Evolutionary conservation across 2,888 invertebrate genomes (phyloP).

Genomic region (Limnephilus rhombicus): DNA sequence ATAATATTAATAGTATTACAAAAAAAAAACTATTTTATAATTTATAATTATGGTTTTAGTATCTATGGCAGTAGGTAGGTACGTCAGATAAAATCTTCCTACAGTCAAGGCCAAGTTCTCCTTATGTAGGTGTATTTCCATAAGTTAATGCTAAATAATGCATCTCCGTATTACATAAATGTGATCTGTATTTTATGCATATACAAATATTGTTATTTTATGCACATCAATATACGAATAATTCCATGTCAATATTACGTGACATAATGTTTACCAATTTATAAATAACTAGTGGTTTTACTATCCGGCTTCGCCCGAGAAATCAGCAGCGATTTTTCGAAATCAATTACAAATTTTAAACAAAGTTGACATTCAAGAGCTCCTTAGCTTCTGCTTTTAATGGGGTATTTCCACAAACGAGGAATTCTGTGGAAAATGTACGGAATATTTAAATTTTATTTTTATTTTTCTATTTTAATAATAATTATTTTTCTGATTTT

Average conservation of each 20-base stretch:
- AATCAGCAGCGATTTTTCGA: background rate
- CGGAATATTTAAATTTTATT: too few relatives aligned
- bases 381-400: background rate
- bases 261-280: background rate
- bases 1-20: too few relatives aligned
- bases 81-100: background rate
- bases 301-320: background rate
- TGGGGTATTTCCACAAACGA: too few relatives aligned
- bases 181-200: slow-evolving; percentile 1
- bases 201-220: background rate
- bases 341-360: background rate
- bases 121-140: background rate
- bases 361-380: background rate
- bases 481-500: too few relatives aligned
- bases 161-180: background rate
- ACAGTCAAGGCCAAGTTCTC: background rate
- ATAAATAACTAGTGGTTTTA: background rate
- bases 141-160: background rate
- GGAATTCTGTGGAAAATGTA: too few relatives aligned
- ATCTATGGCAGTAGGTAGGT: background rate
- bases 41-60: background rate
- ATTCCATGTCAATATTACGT: background rate
- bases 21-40: too few relatives aligned
- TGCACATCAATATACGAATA: background rate
- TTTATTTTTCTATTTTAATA: too few relatives aligned